A percentile compares a stretch with the other conserved stretches of the same genome.
phyloP scores from a whole-genome alignment of 2,113 vertebrate genomes.

The Acrocephalus kingi region DNA sequence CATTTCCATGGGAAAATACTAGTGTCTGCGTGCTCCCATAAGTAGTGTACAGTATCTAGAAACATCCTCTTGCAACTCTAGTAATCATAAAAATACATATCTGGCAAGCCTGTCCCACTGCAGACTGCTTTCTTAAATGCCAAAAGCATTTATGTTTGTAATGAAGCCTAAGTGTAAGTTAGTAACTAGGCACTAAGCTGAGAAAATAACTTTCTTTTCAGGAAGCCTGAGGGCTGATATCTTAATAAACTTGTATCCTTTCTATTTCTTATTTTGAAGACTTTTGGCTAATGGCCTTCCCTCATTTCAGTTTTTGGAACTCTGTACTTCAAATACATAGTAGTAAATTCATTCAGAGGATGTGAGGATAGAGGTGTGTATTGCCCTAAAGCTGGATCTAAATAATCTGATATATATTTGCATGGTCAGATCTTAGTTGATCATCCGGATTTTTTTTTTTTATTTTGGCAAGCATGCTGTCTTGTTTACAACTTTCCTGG shows the following conservation, averaged over 20 bases:
- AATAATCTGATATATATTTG: not conserved
- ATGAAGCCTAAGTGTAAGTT: not conserved
- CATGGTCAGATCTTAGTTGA: not conserved
- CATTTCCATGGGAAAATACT: not conserved
- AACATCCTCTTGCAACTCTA: conserved; percentile 34
- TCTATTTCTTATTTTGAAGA: not conserved
- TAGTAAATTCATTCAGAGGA: not conserved
- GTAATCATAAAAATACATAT: not conserved
- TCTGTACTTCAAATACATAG: not conserved
- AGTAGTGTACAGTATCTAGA: not conserved
- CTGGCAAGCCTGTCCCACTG: not conserved
- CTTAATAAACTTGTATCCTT: not conserved
- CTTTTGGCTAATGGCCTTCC: not conserved
- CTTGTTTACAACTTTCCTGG: not conserved
- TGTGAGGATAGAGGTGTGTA: not conserved
- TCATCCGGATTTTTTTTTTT: not conserved
- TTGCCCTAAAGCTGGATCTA: not conserved
- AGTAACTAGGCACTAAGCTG: not conserved
- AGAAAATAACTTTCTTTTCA: not conserved
- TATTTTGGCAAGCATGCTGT: not conserved
- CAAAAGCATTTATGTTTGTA: not conserved
- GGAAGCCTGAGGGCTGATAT: not conserved
- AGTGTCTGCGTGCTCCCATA: not conserved
- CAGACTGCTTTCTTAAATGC: not conserved
- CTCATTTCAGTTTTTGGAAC: not conserved